Conservation (phyloP, 2,888 invertebrate species). For the Drosophila borealis region DNA sequence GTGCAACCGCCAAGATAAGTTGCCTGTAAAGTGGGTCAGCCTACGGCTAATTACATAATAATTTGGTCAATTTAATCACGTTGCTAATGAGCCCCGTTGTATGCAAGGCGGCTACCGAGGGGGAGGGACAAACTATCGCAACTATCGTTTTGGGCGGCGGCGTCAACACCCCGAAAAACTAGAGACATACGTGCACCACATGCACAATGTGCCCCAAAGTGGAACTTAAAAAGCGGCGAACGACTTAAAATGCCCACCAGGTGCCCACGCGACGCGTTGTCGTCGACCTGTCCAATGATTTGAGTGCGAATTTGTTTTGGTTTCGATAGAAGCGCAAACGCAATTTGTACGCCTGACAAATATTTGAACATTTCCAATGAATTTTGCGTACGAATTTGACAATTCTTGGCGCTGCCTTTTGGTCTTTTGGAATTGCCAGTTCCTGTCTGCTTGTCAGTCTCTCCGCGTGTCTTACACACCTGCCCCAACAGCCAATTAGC, state of each 20-base stretch:
- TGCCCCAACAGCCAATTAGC: constrained; percentile 66
- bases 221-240: constrained; percentile 48
- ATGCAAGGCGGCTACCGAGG: constrained; percentile 53
- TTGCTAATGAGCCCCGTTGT: constrained; percentile 79
- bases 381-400: constrained; percentile 55
- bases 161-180: constrained; percentile 50
- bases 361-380: constrained; percentile 63
- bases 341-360: constrained; percentile 78
- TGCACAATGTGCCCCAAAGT: constrained; percentile 42
- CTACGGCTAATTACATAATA: constrained; percentile 82
- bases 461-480: constrained; percentile 55
- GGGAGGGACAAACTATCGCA: constrained; percentile 40
- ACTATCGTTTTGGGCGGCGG: constrained; percentile 49
- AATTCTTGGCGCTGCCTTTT: constrained; percentile 44
- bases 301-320: constrained; percentile 57
- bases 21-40: constrained; percentile 65
- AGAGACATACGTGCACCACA: constrained; percentile 52
- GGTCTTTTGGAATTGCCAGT: constrained; percentile 47
- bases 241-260: constrained; percentile 73
- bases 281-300: constrained; percentile 36
- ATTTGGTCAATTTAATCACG: constrained; percentile 81
- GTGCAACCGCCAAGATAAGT: constrained; percentile 31
- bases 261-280: constrained; percentile 60
- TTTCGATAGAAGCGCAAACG: constrained; percentile 65
- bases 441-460: constrained; percentile 38